Percentiles rank a stretch among this genome's conserved stretches.
These are phyloP conservation scores for Prionchulus punctatus DNA, from an alignment of 2,888 invertebrate genomes.

Conservation along the genomic window DNA sequence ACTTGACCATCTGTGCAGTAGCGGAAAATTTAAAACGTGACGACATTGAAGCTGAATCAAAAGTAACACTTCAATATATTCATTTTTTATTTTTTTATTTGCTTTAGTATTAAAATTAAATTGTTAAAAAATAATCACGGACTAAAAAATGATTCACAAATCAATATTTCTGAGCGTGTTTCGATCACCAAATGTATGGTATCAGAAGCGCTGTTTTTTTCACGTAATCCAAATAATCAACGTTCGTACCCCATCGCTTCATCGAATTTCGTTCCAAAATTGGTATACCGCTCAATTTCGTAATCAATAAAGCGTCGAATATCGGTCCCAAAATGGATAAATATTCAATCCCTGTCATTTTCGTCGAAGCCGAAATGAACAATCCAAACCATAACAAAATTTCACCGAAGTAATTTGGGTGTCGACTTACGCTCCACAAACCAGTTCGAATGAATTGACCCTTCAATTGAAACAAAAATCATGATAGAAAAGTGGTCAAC, in stretches of 20 bases:
- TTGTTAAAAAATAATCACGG: too few relatives aligned
- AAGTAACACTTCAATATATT: too few relatives aligned
- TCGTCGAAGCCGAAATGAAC: conserved; percentile 73
- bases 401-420: conserved; percentile 88
- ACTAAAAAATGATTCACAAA: too few relatives aligned
- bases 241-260: neutral
- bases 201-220: neutral
- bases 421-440: conserved; percentile 68
- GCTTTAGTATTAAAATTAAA: too few relatives aligned
- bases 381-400: conserved; percentile 85
- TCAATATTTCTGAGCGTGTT: too few relatives aligned
- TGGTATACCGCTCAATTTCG: conserved; percentile 78
- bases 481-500: conserved; percentile 25
- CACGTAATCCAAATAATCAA: neutral
- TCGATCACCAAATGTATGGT: neutral
- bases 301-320: conserved; percentile 66
- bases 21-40: too few relatives aligned
- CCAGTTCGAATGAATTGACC: conserved; percentile 44
- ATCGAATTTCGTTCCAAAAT: neutral
- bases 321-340: conserved; percentile 66
- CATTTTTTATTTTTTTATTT: too few relatives aligned
- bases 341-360: conserved; percentile 64
- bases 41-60: too few relatives aligned
- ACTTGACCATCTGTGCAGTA: too few relatives aligned
- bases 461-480: too few relatives aligned